Percentiles rank a stretch among this genome's conserved stretches.
These are phyloP conservation scores for Pseudochaenichthys georgianus DNA, from an alignment of 2,797 vertebrate species.

Conservation along the genomic window DNA sequence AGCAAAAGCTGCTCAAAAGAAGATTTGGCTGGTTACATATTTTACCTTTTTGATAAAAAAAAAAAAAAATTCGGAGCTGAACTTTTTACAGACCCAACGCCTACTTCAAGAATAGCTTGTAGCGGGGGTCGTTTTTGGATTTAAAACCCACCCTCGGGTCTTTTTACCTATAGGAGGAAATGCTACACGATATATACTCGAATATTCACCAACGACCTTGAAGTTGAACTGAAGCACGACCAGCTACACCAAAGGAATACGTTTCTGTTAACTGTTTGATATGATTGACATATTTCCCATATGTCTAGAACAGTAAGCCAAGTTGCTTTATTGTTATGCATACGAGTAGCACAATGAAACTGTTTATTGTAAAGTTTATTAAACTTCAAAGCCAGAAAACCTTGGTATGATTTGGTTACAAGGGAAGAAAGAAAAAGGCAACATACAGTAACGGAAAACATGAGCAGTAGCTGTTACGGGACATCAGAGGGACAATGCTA, in stretches of 20 bases:
- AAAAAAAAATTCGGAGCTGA: neutral
- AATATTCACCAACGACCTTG: slow-evolving; percentile 39
- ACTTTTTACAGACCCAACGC: slow-evolving; percentile 8
- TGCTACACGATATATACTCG: neutral
- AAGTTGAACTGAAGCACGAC: slow-evolving; percentile 11
- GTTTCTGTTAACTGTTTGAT: neutral
- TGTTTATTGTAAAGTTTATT: slow-evolving; percentile 6
- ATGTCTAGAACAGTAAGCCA: slow-evolving; percentile 2
- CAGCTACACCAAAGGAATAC: slow-evolving; percentile 47
- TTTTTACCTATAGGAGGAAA: slow-evolving; percentile 13
- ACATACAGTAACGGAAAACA: neutral
- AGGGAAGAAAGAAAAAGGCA: neutral
- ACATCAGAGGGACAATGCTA: neutral
- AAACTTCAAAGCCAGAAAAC: neutral
- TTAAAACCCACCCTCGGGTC: neutral
- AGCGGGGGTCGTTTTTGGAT: neutral
- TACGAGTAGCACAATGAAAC: too few relatives aligned
- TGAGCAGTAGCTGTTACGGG: neutral
- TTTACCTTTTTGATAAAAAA: neutral
- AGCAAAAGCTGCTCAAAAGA: slow-evolving; percentile 3
- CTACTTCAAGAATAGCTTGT: neutral
- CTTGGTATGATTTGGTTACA: slow-evolving; percentile 12
- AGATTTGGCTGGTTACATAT: neutral
- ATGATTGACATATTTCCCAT: neutral
- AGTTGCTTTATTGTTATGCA: too few relatives aligned